These are phyloP conservation scores for Chironomus riparius DNA, from an alignment of 2,888 invertebrate genomes.

Conservation along the genomic window DNA sequence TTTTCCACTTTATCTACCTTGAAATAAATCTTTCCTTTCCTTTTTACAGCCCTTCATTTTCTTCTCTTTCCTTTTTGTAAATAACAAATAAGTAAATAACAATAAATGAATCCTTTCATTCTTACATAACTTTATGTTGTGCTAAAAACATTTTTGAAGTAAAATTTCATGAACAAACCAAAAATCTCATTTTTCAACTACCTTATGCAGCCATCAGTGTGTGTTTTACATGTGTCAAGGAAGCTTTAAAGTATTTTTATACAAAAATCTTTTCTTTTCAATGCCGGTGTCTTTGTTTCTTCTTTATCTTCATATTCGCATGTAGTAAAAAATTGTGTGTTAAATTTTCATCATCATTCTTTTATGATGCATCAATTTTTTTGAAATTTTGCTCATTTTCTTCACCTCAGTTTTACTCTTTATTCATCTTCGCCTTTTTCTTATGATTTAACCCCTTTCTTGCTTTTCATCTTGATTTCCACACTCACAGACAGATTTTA, in stretches of 20 bases:
- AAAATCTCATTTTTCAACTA: constrained; percentile 14
- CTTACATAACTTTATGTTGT: not conserved
- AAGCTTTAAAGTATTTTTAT: not conserved
- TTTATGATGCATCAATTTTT: constrained; percentile 7
- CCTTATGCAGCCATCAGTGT: not conserved
- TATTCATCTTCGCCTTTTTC: not conserved
- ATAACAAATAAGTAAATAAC: not conserved
- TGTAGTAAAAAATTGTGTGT: not conserved
- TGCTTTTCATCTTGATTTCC: no score
- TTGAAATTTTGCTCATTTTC: constrained; percentile 4
- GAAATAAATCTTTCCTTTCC: constrained; percentile 14
- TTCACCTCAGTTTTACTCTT: not conserved
- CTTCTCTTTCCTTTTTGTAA: no score
- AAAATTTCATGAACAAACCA: not conserved
- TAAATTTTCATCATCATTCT: constrained; percentile 21
- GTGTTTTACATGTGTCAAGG: not conserved
- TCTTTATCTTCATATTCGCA: no score
- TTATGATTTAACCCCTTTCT: not conserved
- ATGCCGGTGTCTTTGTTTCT: no score
- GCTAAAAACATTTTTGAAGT: not conserved
- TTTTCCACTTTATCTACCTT: constrained; percentile 15
- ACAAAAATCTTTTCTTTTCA: not conserved
- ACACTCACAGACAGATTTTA: no score
- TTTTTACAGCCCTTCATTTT: not conserved
- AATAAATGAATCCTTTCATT: not conserved